These are phyloP conservation scores for Sardinella longiceps DNA, from an alignment of 2,797 vertebrate species.

Conservation along the genomic window DNA sequence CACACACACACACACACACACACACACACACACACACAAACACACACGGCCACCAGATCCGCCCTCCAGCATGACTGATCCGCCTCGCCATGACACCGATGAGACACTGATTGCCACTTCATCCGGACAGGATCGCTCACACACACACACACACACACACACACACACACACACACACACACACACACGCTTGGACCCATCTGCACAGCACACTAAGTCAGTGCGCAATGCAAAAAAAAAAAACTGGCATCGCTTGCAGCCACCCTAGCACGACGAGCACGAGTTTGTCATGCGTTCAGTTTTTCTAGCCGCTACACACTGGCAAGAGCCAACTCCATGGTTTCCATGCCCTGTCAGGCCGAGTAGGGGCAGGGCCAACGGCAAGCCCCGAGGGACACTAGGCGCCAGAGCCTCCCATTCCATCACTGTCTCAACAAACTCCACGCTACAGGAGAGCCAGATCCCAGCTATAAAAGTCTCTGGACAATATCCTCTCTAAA, in stretches of 20 bases:
- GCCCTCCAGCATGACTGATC: slow-evolving; percentile 31
- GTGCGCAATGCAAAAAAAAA: not conserved
- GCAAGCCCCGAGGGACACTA: not conserved
- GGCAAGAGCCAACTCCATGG: not conserved
- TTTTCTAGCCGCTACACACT: not conserved
- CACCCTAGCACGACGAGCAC: not conserved
- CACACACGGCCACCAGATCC: slow-evolving; percentile 22
- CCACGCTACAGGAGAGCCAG: not conserved
- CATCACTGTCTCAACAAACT: not conserved
- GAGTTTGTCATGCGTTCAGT: slow-evolving; percentile 14
- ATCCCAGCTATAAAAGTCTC: not conserved
- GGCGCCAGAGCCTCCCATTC: not conserved
- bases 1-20: slow-evolving; percentile 1
- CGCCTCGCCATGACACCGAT: slow-evolving; percentile 21
- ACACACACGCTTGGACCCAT: not conserved
- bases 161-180: slow-evolving; percentile 10
- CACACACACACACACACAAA: slow-evolving; percentile 3
- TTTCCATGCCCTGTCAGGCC: not conserved
- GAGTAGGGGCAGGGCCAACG: not conserved
- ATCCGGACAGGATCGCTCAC: slow-evolving; percentile 1
- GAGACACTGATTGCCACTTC: slow-evolving; percentile 34
- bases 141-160: slow-evolving; percentile 1
- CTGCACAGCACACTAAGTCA: not conserved
- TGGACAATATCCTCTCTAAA: not conserved
- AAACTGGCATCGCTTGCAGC: not conserved